These are phyloP conservation scores for Pristionchus pacificus DNA, from an alignment of 1,140 invertebrate species.

Conservation along the genomic window DNA sequence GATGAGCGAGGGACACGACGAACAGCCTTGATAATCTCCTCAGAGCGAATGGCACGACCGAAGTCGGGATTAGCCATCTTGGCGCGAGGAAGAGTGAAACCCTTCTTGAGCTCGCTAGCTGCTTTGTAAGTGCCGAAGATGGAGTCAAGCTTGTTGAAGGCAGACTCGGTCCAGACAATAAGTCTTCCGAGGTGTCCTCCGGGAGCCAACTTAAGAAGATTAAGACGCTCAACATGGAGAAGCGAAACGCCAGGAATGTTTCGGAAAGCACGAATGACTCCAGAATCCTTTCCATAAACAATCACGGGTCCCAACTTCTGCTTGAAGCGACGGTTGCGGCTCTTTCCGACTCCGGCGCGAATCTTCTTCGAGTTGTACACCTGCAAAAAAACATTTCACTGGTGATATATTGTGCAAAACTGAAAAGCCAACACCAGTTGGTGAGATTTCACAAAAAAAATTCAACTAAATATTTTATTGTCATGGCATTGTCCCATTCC, in stretches of 20 bases:
- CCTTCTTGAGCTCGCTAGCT: conserved; percentile 78
- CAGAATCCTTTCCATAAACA: conserved; percentile 81
- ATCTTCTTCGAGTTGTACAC: conserved; percentile 92
- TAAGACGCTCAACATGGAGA: conserved; percentile 84
- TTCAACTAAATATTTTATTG: no score
- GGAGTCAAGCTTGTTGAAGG: conserved; percentile 81
- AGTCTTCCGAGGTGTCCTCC: conserved; percentile 93
- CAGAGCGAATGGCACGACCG: conserved; percentile 80
- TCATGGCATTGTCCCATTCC: no score
- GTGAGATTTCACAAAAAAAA: no score
- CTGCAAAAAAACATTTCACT: no score
- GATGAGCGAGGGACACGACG: conserved; percentile 57
- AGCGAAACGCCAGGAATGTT: conserved; percentile 95
- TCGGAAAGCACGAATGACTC: conserved; percentile 87
- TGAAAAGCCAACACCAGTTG: no score
- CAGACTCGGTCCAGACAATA: conserved; percentile 87
- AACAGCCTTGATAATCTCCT: conserved; percentile 87
- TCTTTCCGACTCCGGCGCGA: conserved; percentile 97
- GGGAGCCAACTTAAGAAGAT: conserved; percentile 90
- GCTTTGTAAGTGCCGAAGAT: conserved; percentile 88
- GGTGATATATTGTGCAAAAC: no score
- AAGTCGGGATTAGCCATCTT: conserved; percentile 97
- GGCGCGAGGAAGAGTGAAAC: conserved; percentile 64
- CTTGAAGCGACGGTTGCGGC: conserved; percentile 92
- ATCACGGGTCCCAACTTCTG: conserved; percentile 91